Percentiles rank a stretch among this genome's conserved stretches.
Conservation (phyloP, 1,140 invertebrate genomes). For the Drosophila burlai region DNA sequence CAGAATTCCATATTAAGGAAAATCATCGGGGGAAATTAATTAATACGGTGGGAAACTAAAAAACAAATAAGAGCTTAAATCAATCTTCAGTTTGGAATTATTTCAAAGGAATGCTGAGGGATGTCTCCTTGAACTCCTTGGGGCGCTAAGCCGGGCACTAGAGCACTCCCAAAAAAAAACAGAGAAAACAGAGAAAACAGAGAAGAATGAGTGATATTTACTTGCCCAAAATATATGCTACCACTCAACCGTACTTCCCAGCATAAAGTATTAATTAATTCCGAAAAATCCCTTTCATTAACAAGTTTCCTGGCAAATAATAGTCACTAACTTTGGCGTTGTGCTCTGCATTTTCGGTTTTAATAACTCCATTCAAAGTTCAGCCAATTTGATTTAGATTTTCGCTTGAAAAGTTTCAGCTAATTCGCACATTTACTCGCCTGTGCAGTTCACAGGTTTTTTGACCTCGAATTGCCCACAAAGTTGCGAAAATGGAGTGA, state of each 20-base stretch:
- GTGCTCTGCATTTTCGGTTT: neutral
- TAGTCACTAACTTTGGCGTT: neutral
- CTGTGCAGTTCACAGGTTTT: constrained; percentile 1
- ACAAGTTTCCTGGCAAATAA: neutral
- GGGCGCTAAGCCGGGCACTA: neutral
- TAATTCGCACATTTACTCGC: constrained; percentile 2
- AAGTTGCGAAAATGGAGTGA: constrained; percentile 2
- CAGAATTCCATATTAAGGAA: too few relatives aligned
- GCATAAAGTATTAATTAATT: too few relatives aligned
- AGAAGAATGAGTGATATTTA: neutral
- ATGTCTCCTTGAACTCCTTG: constrained; percentile 1
- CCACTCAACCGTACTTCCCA: neutral
- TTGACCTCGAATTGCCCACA: neutral
- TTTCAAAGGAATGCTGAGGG: neutral
- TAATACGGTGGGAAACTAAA: neutral
- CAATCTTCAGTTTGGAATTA: neutral
- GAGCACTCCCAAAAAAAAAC: neutral
- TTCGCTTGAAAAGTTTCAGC: neutral
- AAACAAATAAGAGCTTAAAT: neutral
- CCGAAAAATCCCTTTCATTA: neutral
- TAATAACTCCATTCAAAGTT: neutral
- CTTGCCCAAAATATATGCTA: neutral
- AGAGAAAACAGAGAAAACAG: neutral
- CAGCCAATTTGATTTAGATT: neutral
- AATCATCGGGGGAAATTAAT: neutral